Evolutionary conservation across 2,113 vertebrate genomes (phyloP).

Genomic region (Acrocephalus arundinaceus): DNA sequence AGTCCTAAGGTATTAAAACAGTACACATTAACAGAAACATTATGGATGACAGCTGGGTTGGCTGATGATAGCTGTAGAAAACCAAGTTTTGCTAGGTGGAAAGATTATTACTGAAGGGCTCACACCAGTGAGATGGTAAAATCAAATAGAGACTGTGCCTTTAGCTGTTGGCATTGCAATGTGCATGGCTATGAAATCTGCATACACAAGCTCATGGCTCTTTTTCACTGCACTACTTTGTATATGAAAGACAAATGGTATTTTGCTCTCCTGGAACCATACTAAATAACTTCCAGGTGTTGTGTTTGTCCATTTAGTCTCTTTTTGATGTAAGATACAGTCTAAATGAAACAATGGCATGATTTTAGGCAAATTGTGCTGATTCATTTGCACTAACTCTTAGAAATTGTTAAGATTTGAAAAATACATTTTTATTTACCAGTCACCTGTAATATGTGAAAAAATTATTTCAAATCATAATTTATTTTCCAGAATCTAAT

Average conservation of each 20-base stretch:
- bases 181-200: background rate
- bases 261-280: background rate
- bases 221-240: background rate
- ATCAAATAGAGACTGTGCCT: conserved; percentile 7
- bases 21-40: background rate
- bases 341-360: background rate
- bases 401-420: background rate
- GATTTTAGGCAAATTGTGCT: background rate
- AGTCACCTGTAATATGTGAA: background rate
- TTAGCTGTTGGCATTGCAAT: background rate
- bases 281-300: background rate
- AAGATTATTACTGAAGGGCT: conserved; percentile 5
- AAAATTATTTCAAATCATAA: background rate
- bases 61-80: background rate
- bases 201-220: background rate
- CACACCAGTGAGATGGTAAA: background rate
- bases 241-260: background rate
- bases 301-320: background rate
- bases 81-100: background rate
- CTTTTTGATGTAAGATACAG: background rate
- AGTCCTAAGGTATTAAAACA: background rate
- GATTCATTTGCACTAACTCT: background rate
- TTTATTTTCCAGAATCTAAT: background rate
- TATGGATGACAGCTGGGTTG: background rate
- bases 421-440: background rate